Conservation (phyloP, 2,888 invertebrate genomes). For the Ophioninae sp. region DNA sequence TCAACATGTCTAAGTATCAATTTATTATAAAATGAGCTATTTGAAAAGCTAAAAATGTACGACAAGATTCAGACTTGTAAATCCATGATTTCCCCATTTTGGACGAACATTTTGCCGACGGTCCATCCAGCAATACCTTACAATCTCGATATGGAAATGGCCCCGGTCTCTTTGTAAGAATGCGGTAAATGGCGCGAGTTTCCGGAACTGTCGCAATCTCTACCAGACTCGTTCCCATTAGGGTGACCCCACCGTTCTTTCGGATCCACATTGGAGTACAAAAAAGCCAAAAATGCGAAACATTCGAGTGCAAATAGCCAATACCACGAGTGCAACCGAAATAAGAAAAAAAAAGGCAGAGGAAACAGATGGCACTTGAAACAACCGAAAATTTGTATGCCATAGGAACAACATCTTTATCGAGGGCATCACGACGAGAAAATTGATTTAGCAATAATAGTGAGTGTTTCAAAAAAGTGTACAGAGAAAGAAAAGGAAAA, state of each 20-base stretch:
- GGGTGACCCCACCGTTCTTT: not conserved
- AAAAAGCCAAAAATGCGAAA: not conserved
- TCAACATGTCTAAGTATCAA: no score
- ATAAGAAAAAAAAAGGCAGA: not conserved
- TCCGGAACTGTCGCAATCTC: conserved; percentile 1
- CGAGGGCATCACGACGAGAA: not conserved
- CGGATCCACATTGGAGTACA: not conserved
- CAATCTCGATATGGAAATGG: conserved; percentile 2
- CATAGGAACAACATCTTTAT: not conserved
- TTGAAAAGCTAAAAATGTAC: no score
- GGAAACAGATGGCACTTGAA: not conserved
- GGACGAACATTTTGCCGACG: no score
- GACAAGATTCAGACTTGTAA: no score
- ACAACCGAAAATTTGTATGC: not conserved
- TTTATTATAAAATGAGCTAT: no score
- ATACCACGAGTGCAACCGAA: not conserved
- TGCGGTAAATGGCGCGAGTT: conserved; percentile 4
- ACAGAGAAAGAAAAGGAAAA: conserved; percentile 8
- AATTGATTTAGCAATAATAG: not conserved
- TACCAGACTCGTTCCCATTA: not conserved
- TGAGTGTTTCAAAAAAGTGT: not conserved
- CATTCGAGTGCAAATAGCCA: not conserved
- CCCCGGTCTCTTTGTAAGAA: not conserved
- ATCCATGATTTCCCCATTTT: no score
- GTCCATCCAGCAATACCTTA: conserved; percentile 22